Base-by-base conservation (phyloP, 2,797 vertebrate genomes). In the Mallotus villosus region DNA sequence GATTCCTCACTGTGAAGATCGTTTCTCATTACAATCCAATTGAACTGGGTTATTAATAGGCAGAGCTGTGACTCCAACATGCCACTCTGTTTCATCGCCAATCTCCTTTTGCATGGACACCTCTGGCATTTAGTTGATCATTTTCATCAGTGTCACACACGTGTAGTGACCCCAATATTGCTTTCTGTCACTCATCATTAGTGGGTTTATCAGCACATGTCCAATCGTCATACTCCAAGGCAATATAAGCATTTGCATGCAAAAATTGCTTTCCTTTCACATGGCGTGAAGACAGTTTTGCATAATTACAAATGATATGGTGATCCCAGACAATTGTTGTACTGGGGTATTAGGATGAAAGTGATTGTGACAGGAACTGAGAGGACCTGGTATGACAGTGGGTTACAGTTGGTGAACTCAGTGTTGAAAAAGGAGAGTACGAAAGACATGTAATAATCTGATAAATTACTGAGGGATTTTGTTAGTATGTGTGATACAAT, bases 231-330 rank as follows among this genome's bases (percentile, higher is more conserved):
- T 85, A 80, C 94, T 93, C 93, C 69, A 25, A 82, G 92, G 94
- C 91, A 89, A 87, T 92, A 92, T 84, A 89, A 92, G 92, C 90
- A 93, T 95, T 95, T 95, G 93, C 94, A 94, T 94, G 92, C 82
- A 92, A 92, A 95, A 88, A 94, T 94, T 86, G 91, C 92, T 94
- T 92, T 93, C 90, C 91, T 93, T 92, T 87, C 1, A 89, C 87
- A 73, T 51, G 78, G 88, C 81, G 1, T 88, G 90, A 85, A 88
- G 66, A 80, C 91, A 87, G 79, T 85, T 95, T 95, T 93, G 92
- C 94, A 94, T 96, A 94, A 94, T 94, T 93, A 95, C 92, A 90
- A 93, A 92, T 90, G 92, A 92, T 93, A 93, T 81, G 92, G 86
- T 89, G 88, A 89, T 90, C 88, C 90, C 68, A 27, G 92, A 92